Evolutionary conservation across 2,113 vertebrate species (phyloP), one percentile per base, ranked within the genome.

Genomic region (Sinocyclocheilus anophthalmus): DNA sequence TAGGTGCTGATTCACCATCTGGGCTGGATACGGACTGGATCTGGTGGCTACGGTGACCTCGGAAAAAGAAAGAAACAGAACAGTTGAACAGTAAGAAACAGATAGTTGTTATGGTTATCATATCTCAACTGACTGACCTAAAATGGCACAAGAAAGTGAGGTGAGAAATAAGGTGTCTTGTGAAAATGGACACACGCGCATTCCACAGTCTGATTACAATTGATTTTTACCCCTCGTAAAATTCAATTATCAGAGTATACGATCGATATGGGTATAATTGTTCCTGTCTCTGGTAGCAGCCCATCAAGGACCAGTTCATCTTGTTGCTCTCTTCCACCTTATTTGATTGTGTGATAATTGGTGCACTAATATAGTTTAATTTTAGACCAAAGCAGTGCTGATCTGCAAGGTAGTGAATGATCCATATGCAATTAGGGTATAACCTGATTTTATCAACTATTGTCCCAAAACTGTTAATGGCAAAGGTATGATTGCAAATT

Each of bases 281-380:
- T 20, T 82, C 82, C 89, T 87, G 65, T 92, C 84, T 92, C 88
- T 90, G 88, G 90, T 90, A 89, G 59, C 82, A 88, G 84, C 85
- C 85, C 61, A 80, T 90, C 57, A 42, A 81, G 39, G 65, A 86
- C 87, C 70, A 1, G 76, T 86, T 76, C 84, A 88, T 92, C 88
- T 89, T 85, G 59, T 61, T 67, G n/a, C 76, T 90, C 86, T 88
- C 82, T 70, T 76, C 67, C 88, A 84, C 75, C 82, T 91, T 90
- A 92, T 93, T 91, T 91, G 91, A 93, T 92, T 55, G 65, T 91
- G 90, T 88, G 76, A 83, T 94, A 93, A 95, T 93, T 92, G 92
- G 92, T 93, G 89, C 59, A 59, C 91, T 94, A 94, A 95, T 93
- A 93, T 88, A 79, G 87, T 93, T 94, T 93, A 93, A 94, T 94